Evolutionary conservation across 2,113 vertebrate genomes (phyloP), one percentile per base, ranked within the genome.

Genomic region (Maccullochella peelii): DNA sequence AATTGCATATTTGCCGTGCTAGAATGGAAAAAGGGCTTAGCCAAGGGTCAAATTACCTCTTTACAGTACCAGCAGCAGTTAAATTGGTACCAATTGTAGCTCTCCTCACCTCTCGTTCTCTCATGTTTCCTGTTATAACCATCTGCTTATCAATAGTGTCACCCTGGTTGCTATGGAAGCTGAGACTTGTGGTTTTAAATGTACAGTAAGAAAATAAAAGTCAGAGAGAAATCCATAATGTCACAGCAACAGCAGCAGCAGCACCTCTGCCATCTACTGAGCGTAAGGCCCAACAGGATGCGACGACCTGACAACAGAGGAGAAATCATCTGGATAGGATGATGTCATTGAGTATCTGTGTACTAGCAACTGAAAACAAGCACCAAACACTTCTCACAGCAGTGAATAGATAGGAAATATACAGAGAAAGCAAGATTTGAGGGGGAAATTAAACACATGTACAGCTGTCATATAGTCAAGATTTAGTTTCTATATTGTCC

Each of bases 261-360:
- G 23, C 50, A 77, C 11, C 33, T 58, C 61, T 73, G 68, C 33
- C 61, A 3, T 68, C 75, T 68, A n/a, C n/a, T 8, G 23, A 70
- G 54, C 6, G 5, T 0, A 52, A 76, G 65, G 52, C 57, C 77
- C 77, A 38, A 74, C 65, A 69, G 76, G 65, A 87, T 63, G 69
- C 49, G 10, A 71, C 36, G 38, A 74, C 54, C 58, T 62, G 75
- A 82, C 66, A 69, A 83, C 72, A 70, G 20, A 25, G 27, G 50
- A 70, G 55, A 72, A 66, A 70, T 47, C 30, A 76, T 77, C 25
- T 86, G 58, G 38, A 74, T 6, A 20, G 54, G 74, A 84, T 82
- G 78, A 90, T 81, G 87, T 87, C 83, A 83, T 72, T 68, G 76
- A 69, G 63, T 52, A 16, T 85, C 54, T 80, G 81, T 63, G 16